Evolutionary conservation across 2,113 vertebrate genomes (phyloP).

Genomic region (Fulmarus glacialis): DNA sequence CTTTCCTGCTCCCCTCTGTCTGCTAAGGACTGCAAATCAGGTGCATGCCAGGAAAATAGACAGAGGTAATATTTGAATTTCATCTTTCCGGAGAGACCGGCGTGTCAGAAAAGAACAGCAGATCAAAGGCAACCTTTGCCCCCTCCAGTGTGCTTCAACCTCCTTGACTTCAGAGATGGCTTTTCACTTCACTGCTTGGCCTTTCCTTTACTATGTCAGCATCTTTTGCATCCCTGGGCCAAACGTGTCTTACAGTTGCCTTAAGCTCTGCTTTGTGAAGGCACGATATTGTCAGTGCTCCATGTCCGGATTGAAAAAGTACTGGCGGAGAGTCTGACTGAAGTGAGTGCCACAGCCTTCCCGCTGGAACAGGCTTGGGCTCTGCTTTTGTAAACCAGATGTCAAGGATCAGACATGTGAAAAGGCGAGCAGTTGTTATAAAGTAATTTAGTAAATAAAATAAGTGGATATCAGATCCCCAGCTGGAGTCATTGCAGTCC

Average conservation of each 20-base stretch:
- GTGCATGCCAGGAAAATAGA: not conserved
- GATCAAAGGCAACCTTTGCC: not conserved
- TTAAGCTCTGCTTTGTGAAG: not conserved
- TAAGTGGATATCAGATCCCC: not conserved
- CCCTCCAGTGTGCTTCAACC: not conserved
- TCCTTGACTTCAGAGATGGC: not conserved
- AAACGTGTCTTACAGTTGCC: not conserved
- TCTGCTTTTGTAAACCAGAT: not conserved
- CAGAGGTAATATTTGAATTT: not conserved
- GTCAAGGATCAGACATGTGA: not conserved
- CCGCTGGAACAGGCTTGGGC: not conserved
- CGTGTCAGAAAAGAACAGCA: not conserved
- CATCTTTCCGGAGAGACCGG: not conserved
- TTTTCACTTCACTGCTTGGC: not conserved
- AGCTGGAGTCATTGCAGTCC: not conserved
- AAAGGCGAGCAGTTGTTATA: not conserved
- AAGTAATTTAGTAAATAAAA: constrained; percentile 20
- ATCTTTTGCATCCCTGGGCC: not conserved
- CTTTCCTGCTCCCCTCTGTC: not conserved
- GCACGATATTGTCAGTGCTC: not conserved
- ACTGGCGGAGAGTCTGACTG: not conserved
- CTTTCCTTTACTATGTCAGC: not conserved
- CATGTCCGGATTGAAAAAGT: not conserved
- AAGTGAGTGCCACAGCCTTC: not conserved
- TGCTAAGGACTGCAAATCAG: not conserved